These are phyloP conservation scores for Cheilosia impressa DNA, from an alignment of 2,888 invertebrate species.

Conservation along the genomic window DNA sequence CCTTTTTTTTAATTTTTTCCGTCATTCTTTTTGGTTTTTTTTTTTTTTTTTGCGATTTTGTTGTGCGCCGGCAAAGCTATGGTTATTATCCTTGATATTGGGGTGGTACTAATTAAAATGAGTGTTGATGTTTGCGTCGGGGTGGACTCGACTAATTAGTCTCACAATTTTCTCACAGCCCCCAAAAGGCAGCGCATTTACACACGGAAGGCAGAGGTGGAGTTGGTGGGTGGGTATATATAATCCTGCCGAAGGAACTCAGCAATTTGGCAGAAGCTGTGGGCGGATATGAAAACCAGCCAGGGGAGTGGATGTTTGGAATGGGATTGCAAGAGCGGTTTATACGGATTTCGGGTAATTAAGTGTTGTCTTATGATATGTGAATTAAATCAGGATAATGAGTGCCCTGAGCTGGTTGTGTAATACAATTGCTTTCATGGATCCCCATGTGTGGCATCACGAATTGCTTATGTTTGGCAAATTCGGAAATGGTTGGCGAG, in stretches of 20 bases:
- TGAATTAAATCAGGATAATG: conserved; percentile 43
- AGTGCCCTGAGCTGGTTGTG: background rate
- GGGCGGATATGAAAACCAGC: conserved; percentile 31
- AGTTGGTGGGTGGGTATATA: conserved; percentile 52
- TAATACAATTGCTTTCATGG: conserved; percentile 2
- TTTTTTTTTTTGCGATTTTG: background rate
- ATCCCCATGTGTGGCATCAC: background rate
- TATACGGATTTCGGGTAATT: conserved; percentile 31
- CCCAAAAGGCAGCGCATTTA: background rate
- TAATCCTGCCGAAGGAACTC: background rate
- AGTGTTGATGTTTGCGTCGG: conserved; percentile 73
- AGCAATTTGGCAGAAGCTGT: conserved; percentile 29
- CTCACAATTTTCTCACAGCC: conserved; percentile 49
- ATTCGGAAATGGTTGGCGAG: background rate
- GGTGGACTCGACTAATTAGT: conserved; percentile 74
- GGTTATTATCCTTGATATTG: conserved; percentile 61
- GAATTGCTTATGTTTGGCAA: background rate
- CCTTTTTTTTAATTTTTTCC: background rate
- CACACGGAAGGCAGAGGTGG: conserved; percentile 69
- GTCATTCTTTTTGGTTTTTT: background rate
- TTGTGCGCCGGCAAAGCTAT: conserved; percentile 11
- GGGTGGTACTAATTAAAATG: conserved; percentile 74
- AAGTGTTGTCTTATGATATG: conserved; percentile 47
- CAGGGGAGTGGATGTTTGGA: conserved; percentile 15
- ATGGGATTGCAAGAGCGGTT: conserved; percentile 14